Conservation (phyloP, 2,797 vertebrate species). For the Octomys mimax region DNA sequence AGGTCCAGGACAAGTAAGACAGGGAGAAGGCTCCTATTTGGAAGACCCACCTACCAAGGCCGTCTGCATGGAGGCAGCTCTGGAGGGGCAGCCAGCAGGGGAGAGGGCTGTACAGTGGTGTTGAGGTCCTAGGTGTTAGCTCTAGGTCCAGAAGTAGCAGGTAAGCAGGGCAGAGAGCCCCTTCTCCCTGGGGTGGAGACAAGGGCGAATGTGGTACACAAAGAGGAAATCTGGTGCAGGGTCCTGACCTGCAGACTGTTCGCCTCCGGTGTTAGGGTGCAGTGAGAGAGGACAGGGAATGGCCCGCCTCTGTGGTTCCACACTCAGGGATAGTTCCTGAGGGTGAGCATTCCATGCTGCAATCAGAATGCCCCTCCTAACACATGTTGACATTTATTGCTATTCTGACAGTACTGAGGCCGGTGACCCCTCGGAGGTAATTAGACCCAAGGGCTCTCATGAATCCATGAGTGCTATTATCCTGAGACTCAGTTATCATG, state of each 20-base stretch:
- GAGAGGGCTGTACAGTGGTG: rapidly evolving
- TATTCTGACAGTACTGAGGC: too few relatives aligned
- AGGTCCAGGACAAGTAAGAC: not conserved
- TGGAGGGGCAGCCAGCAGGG: not conserved
- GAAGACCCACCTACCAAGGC: too few relatives aligned
- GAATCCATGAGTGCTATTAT: not conserved
- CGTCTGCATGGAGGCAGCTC: not conserved
- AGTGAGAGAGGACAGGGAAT: not conserved
- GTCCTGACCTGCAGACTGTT: not conserved
- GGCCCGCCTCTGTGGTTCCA: too few relatives aligned
- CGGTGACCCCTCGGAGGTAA: not conserved
- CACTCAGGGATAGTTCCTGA: not conserved
- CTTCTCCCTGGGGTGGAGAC: not conserved
- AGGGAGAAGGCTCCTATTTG: not conserved
- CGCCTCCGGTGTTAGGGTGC: not conserved
- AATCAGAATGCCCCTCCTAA: not conserved
- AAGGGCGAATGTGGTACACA: not conserved
- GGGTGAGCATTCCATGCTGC: not conserved
- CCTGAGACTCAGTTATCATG: not conserved
- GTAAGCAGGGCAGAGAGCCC: not conserved
- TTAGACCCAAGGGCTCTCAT: not conserved
- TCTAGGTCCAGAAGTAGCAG: not conserved
- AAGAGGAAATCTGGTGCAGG: not conserved
- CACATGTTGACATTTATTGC: not conserved
- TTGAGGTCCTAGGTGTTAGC: not conserved